phyloP scores from a whole-genome alignment of 2,797 vertebrate genomes.

The Phyllotis vaccarum region DNA sequence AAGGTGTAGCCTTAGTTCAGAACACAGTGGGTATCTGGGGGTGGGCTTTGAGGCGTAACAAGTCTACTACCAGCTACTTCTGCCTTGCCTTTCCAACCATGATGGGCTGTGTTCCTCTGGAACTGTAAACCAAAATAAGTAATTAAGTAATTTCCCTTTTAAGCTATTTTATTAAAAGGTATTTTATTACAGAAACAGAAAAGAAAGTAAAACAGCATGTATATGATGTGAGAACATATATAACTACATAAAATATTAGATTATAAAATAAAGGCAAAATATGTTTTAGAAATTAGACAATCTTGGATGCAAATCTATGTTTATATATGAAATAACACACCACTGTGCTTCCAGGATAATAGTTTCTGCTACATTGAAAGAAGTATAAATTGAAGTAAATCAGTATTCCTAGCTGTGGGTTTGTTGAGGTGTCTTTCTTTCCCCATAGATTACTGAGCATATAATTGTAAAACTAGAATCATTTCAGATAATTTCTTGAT shows the following conservation, averaged over 20 bases:
- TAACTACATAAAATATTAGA: background rate
- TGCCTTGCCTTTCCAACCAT: background rate
- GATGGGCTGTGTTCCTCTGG: background rate
- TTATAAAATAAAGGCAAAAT: background rate
- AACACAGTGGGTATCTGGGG: accelerated
- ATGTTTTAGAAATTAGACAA: background rate
- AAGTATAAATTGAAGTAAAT: background rate
- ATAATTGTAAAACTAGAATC: background rate
- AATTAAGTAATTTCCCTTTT: background rate
- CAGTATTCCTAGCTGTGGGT: background rate
- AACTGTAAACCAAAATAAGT: background rate
- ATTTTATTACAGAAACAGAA: background rate
- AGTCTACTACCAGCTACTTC: background rate
- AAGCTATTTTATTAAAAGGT: background rate
- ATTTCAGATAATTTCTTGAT: background rate
- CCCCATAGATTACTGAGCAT: background rate
- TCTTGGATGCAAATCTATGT: background rate
- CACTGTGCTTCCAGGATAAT: background rate
- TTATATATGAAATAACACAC: background rate
- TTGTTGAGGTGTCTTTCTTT: background rate
- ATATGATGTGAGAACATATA: background rate
- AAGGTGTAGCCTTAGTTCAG: background rate
- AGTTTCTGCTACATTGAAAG: background rate
- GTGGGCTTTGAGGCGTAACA: background rate
- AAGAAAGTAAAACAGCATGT: background rate